Evolutionary conservation across 2,888 invertebrate genomes (phyloP).

Genomic region (Danaus chrysippus): DNA sequence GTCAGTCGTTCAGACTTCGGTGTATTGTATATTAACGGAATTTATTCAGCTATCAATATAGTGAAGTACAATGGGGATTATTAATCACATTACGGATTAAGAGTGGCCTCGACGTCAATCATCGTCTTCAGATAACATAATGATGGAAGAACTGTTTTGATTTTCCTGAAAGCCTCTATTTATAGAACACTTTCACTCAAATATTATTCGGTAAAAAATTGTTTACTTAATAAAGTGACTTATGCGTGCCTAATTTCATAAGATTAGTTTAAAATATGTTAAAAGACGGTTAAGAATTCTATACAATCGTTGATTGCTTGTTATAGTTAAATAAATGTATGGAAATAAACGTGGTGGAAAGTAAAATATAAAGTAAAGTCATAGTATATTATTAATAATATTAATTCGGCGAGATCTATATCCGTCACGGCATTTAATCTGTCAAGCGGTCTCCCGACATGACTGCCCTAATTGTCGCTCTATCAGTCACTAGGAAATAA

Average conservation of each 20-base stretch:
- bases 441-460: slow-evolving; percentile 31
- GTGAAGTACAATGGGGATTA: slow-evolving; percentile 26
- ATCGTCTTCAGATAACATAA: slow-evolving; percentile 1
- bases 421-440: slow-evolving; percentile 24
- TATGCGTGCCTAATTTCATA: not conserved
- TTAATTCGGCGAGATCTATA: slow-evolving; percentile 20
- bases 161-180: not conserved
- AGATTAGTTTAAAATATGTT: not conserved
- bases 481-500: slow-evolving; percentile 30
- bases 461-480: slow-evolving; percentile 28
- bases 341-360: not conserved
- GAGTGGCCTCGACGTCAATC: slow-evolving; percentile 29
- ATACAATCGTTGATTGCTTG: no score
- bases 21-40: slow-evolving; percentile 6
- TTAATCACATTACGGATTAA: slow-evolving; percentile 31
- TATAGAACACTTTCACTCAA: not conserved
- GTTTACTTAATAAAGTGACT: no score
- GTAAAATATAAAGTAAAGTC: not conserved
- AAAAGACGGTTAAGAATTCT: no score
- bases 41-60: slow-evolving; percentile 16
- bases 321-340: no score
- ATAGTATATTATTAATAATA: not conserved
- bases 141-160: slow-evolving; percentile 1
- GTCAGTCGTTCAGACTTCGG: not conserved
- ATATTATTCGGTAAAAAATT: no score